A percentile compares a stretch with the other conserved stretches of the same genome.
Evolutionary conservation across 2,797 vertebrate species (phyloP).

Genomic region (Hippopotamyrus pictus): DNA sequence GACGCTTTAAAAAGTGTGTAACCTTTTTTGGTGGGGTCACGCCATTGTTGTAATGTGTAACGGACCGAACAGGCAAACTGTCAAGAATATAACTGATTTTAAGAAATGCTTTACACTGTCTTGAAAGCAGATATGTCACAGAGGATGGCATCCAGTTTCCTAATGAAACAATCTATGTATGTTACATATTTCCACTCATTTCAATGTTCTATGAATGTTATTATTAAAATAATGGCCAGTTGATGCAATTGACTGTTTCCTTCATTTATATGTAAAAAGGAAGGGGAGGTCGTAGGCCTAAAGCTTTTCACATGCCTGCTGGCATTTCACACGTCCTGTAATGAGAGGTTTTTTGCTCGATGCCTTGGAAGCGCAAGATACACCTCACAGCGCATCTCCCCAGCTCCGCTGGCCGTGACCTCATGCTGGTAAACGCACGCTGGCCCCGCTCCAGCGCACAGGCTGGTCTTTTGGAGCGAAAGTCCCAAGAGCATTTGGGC

Average conservation of each 20-base stretch:
- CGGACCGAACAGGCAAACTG: neutral
- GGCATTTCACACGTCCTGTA: neutral
- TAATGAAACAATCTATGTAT: conserved; percentile 29
- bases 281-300: no score
- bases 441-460: neutral
- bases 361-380: neutral
- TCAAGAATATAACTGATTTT: neutral
- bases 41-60: neutral
- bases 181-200: conserved; percentile 25
- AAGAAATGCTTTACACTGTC: neutral
- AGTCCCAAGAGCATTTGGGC: neutral
- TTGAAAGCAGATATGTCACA: conserved; percentile 21
- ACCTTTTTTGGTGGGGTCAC: neutral
- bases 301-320: neutral
- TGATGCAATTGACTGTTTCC: neutral
- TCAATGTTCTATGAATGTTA: conserved; percentile 29
- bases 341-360: neutral
- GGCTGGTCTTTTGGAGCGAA: neutral
- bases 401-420: neutral
- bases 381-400: neutral
- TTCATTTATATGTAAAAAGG: neutral
- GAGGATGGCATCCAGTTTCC: conserved; percentile 17
- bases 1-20: neutral
- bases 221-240: conserved; percentile 18
- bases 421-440: neutral